Conservation (phyloP, 2,888 invertebrate genomes). For the Petrolisthes cinctipes region DNA sequence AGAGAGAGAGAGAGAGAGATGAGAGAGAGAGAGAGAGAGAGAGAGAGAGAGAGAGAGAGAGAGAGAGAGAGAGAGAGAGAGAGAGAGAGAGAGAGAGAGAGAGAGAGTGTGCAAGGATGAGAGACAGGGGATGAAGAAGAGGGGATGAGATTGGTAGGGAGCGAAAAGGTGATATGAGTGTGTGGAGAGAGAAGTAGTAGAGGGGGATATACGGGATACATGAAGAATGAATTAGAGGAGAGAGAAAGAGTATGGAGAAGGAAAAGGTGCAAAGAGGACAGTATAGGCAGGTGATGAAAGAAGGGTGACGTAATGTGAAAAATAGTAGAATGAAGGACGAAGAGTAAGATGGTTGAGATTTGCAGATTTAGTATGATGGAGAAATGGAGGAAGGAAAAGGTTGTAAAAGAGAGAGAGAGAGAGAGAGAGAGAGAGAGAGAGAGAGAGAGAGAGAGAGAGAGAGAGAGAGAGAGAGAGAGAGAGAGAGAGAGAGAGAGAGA, state of each 20-base stretch:
- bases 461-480: slow-evolving; percentile 22
- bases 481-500: slow-evolving; percentile 17
- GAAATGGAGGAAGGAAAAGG: not conserved
- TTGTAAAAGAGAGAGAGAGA: not conserved
- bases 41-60: not conserved
- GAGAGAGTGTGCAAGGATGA: not conserved
- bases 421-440: not conserved
- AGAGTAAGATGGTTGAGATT: not conserved
- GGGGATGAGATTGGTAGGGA: not conserved
- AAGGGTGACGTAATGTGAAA: not conserved
- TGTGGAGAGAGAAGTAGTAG: not conserved
- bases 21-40: not conserved
- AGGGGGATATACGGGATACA: not conserved
- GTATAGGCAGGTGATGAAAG: not conserved
- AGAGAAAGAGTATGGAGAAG: not conserved
- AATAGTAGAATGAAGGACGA: not conserved
- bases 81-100: not conserved
- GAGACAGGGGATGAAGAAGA: not conserved
- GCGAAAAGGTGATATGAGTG: not conserved
- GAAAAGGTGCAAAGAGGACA: not conserved
- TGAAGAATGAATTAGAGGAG: not conserved
- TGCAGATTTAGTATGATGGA: not conserved
- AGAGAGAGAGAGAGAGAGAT: slow-evolving; percentile 12
- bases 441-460: not conserved
- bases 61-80: not conserved